These are phyloP conservation scores for Sebastes umbrosus DNA, from an alignment of 2,797 vertebrate genomes.

Conservation along the genomic window DNA sequence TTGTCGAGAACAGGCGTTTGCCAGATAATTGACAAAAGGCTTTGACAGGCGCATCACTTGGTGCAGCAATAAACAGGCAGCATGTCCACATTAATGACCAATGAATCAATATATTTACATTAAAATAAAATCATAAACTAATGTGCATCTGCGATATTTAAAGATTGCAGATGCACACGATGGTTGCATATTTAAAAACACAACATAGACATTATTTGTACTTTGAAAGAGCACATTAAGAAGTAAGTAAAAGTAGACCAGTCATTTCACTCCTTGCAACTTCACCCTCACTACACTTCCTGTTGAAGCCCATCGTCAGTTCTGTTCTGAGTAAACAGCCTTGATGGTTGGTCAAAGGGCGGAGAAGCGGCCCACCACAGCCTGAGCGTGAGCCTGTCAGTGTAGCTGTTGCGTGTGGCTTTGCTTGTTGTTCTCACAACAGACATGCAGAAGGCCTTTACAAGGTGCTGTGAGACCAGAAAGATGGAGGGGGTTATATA, in stretches of 20 bases:
- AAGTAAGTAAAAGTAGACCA: not conserved
- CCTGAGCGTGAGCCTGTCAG: not conserved
- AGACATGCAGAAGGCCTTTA: not conserved
- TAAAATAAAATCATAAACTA: not conserved
- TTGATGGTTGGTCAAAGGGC: slow-evolving; percentile 6
- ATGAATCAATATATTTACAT: not conserved
- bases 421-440: not conserved
- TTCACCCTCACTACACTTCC: slow-evolving; percentile 10
- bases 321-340: slow-evolving; percentile 26
- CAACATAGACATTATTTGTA: not conserved
- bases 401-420: not conserved
- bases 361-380: not conserved
- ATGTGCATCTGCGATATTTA: not conserved
- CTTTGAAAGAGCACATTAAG: not conserved
- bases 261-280: not conserved
- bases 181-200: not conserved
- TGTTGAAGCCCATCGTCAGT: slow-evolving; percentile 3
- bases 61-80: not conserved
- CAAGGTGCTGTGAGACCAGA: not conserved
- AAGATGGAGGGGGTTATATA: not conserved
- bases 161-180: not conserved
- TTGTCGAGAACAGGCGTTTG: not conserved
- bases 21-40: not conserved
- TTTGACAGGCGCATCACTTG: not conserved
- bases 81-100: not conserved